These are phyloP conservation scores for Cabera pusaria DNA, from an alignment of 2,888 invertebrate genomes.

Conservation along the genomic window DNA sequence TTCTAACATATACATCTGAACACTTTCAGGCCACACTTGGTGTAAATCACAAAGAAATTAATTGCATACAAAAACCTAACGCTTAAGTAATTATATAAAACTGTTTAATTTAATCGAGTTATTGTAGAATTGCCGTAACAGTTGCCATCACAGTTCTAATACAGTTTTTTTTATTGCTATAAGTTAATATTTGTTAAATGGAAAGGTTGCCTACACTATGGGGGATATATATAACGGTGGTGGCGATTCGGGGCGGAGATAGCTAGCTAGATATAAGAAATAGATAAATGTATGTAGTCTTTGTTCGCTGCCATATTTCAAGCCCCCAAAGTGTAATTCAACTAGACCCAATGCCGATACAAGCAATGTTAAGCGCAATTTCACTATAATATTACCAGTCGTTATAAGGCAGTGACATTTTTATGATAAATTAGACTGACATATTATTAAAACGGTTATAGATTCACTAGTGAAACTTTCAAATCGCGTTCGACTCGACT, in stretches of 20 bases:
- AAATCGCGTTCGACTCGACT: too few species aligned
- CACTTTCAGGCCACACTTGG: conserved; percentile 64
- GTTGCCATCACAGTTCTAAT: conserved; percentile 9
- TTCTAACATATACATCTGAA: conserved; percentile 49
- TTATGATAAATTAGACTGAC: too few species aligned
- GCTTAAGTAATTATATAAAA: conserved; percentile 6
- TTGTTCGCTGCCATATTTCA: too few species aligned
- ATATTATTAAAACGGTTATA: too few species aligned
- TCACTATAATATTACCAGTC: too few species aligned
- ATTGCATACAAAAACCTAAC: conserved; percentile 7
- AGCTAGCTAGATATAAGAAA: too few species aligned
- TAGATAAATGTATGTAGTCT: too few species aligned
- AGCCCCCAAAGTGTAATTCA: too few species aligned
- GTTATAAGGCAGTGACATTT: too few species aligned
- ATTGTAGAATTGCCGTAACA: conserved; percentile 4
- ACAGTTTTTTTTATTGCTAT: conserved; percentile 18
- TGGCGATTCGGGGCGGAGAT: conserved; percentile 2
- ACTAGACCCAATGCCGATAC: too few species aligned
- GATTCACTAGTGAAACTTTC: too few species aligned
- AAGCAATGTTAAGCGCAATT: too few species aligned
- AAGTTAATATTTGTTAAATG: conserved; percentile 12
- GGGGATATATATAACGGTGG: conserved; percentile 11
- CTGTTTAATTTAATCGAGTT: neutral
- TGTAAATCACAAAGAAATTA: conserved; percentile 28
- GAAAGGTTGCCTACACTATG: conserved; percentile 4